Percentiles rank a stretch among this genome's conserved stretches.
Evolutionary conservation across 2,888 invertebrate genomes (phyloP).

Genomic region (Orchesella flavescens): DNA sequence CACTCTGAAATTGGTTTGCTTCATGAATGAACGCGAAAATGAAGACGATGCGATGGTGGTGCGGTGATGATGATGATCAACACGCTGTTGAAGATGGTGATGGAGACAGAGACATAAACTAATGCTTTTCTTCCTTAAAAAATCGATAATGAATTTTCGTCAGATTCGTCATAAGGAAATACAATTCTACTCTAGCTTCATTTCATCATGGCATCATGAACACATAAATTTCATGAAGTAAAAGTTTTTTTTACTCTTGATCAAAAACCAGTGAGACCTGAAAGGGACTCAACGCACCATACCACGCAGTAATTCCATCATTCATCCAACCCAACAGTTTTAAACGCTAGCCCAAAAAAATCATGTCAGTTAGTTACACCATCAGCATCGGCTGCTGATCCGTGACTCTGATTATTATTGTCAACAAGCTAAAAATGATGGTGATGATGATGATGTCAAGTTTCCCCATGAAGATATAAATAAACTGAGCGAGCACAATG

Average conservation of each 20-base stretch:
- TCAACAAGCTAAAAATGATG: conserved; percentile 25
- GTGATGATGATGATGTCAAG: neutral
- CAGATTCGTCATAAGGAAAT: conserved; percentile 10
- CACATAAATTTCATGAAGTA: neutral
- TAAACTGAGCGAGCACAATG: neutral
- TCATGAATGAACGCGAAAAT: no score
- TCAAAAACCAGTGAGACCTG: no score
- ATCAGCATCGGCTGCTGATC: conserved; percentile 13
- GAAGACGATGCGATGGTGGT: no score
- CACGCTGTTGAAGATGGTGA: no score
- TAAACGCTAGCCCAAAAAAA: neutral
- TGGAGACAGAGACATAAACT: no score
- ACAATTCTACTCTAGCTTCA: neutral
- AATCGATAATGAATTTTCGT: conserved; percentile 16
- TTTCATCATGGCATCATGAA: neutral
- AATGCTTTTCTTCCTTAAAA: neutral
- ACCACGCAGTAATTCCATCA: no score
- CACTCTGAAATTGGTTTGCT: no score
- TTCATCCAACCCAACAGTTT: neutral
- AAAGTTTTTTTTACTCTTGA: conserved; percentile 4
- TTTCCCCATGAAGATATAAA: conserved; percentile 31
- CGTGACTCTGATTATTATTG: conserved; percentile 25
- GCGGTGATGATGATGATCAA: no score
- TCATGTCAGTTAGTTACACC: conserved; percentile 1
- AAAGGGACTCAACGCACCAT: no score